phyloP scores from a whole-genome alignment of 2,113 vertebrate genomes.

The Gallinago paraguaiae region DNA sequence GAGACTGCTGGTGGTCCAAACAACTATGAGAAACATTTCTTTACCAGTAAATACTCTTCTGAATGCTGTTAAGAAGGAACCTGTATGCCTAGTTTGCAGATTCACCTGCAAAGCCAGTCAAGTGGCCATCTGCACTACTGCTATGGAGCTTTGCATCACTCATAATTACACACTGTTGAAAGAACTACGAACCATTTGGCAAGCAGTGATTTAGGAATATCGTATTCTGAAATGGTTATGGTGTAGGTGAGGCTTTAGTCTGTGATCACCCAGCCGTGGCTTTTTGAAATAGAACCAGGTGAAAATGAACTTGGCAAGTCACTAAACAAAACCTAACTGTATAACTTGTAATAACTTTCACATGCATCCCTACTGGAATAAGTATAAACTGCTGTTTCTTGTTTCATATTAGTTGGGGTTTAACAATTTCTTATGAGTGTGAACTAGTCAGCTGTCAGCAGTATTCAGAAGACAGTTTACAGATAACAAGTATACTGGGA shows the following conservation, averaged over 20 bases:
- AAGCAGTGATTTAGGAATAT: not conserved
- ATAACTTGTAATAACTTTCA: not conserved
- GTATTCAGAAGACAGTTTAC: not conserved
- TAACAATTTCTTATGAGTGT: not conserved
- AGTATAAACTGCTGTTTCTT: not conserved
- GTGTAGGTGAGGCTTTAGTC: not conserved
- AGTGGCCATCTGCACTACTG: not conserved
- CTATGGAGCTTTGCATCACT: not conserved
- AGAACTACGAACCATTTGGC: not conserved
- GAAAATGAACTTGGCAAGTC: not conserved
- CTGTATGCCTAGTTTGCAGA: not conserved
- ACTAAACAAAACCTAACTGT: not conserved
- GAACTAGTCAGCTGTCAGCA: not conserved
- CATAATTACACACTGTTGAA: not conserved
- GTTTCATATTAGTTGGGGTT: not conserved
- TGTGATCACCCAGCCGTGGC: not conserved
- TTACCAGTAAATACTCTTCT: not conserved
- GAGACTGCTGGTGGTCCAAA: not conserved
- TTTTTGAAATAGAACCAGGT: not conserved
- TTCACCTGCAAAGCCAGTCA: not conserved
- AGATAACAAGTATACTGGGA: not conserved
- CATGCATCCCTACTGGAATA: rapidly evolving
- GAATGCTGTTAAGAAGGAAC: not conserved
- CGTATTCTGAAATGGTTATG: not conserved
- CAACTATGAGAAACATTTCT: rapidly evolving